These are phyloP conservation scores for Cerceris rybyensis DNA, from an alignment of 2,888 invertebrate genomes.

Conservation along the genomic window DNA sequence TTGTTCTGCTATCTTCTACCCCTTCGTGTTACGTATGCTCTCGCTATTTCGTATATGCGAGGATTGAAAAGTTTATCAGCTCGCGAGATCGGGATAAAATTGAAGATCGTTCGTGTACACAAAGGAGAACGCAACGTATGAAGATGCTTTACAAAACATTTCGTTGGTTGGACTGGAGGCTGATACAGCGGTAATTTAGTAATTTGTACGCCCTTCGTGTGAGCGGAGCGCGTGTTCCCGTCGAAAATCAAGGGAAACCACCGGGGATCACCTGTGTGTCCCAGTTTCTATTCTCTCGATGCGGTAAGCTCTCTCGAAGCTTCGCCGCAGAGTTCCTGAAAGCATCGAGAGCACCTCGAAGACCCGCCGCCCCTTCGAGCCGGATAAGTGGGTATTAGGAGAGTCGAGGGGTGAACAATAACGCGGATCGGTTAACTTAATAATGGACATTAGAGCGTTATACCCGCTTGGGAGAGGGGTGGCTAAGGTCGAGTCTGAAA, in stretches of 20 bases:
- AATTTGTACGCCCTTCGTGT: slow-evolving; percentile 53
- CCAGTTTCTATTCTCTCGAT: slow-evolving; percentile 66
- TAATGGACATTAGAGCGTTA: slow-evolving; percentile 70
- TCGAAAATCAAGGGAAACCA: slow-evolving; percentile 66
- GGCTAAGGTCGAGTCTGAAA: slow-evolving; percentile 55
- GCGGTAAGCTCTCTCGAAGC: slow-evolving; percentile 57
- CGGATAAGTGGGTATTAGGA: slow-evolving; percentile 70
- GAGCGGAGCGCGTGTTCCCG: slow-evolving; percentile 58
- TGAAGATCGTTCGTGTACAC: slow-evolving; percentile 11
- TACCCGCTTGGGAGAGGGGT: slow-evolving; percentile 43
- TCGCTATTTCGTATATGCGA: slow-evolving; percentile 1
- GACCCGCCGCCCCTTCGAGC: slow-evolving; percentile 58
- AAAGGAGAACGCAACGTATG: slow-evolving; percentile 17
- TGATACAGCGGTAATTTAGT: slow-evolving; percentile 58
- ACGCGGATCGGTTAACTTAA: slow-evolving; percentile 73
- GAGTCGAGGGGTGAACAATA: slow-evolving; percentile 68
- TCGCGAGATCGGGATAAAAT: slow-evolving; percentile 18
- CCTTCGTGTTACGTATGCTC: neutral
- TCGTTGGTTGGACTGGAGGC: slow-evolving; percentile 24
- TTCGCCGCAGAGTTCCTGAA: slow-evolving; percentile 59
- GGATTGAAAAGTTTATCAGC: slow-evolving; percentile 23
- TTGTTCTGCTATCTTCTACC: neutral
- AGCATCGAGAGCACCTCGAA: slow-evolving; percentile 56
- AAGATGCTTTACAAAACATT: slow-evolving; percentile 40
- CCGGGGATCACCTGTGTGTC: slow-evolving; percentile 66